phyloP scores from a whole-genome alignment of 2,888 invertebrate genomes.

The Drosophila multiciliata region DNA sequence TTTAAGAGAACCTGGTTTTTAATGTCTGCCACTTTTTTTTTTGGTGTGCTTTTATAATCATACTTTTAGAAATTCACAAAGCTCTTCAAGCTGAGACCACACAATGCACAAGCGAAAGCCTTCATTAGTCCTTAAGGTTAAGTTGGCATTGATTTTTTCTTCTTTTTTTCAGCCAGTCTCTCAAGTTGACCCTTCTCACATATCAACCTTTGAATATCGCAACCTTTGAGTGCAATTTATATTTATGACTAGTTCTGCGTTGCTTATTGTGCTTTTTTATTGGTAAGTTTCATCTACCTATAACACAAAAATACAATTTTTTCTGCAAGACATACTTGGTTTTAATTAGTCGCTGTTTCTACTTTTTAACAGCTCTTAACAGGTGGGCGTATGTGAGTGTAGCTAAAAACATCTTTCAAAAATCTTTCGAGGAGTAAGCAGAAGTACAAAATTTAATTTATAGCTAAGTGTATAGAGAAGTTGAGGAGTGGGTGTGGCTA shows the following conservation, averaged over 20 bases:
- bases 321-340: neutral
- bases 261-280: neutral
- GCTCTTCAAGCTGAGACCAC: neutral
- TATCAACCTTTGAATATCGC: constrained; percentile 11
- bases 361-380: neutral
- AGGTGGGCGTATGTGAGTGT: constrained; percentile 5
- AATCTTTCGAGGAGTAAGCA: neutral
- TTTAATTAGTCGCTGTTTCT: neutral
- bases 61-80: neutral
- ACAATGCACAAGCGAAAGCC: constrained; percentile 5
- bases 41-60: neutral
- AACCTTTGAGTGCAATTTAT: neutral
- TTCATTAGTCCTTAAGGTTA: constrained; percentile 34
- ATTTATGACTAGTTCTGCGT: neutral
- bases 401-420: neutral
- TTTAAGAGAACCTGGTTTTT: neutral
- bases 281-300: neutral
- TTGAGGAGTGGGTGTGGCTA: neutral
- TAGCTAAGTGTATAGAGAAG: neutral
- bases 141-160: constrained; percentile 40
- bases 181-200: constrained; percentile 11
- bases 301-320: neutral
- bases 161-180: constrained; percentile 12
- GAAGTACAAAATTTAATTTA: neutral
- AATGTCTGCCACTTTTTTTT: neutral